Base-by-base conservation (phyloP, 2,888 invertebrate species). In the Scrobipalpa atriplicella region DNA sequence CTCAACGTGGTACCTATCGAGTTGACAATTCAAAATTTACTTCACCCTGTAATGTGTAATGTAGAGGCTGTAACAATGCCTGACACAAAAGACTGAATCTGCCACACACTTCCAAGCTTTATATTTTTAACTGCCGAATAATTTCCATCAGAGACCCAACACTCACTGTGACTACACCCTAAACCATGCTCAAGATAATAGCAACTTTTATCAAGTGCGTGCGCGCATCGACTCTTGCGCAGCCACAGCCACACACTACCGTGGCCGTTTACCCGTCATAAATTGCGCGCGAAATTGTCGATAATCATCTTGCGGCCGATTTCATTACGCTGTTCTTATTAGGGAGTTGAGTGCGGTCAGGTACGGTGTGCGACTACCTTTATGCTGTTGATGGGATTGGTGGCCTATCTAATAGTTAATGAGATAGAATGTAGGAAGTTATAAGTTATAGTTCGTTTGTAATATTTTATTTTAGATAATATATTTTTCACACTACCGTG, bases 251-350 rank as follows among this genome's bases (percentile, higher is more conserved):
- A 80, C 58, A n/a, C 16, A 29, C 29, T 21, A 21, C 13, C 56
- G 21, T 21, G 54, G 21, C 76, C 80, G 79, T 81, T 83, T 79
- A 78, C 80, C 79, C 70, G 81, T 81, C 71, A 84, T 89, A 89
- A 89, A 85, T 88, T 85, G 82, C 79, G 76, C 75, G 83, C 79
- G 74, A 84, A 85, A 87, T 86, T 85, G 81, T 77, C 83, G 84
- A 87, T 87, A 89, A 90, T 90, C 84, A 88, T 86, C 86, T 78
- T 77, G n/a, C 74, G 72, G 76, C 69, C 73, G 80, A 83, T 87
- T 87, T 84, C 87, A 87, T 87, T 89, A 86, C 73, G 72, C 72
- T 74, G 77, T 78, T 77, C 80, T 82, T 87, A 84, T 83, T 84
- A 84, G 79, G 75, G 71, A 64, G 66, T 62, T 38, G 52, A 3